phyloP scores from a whole-genome alignment of 2,797 vertebrate genomes.

The Zalophus californianus region DNA sequence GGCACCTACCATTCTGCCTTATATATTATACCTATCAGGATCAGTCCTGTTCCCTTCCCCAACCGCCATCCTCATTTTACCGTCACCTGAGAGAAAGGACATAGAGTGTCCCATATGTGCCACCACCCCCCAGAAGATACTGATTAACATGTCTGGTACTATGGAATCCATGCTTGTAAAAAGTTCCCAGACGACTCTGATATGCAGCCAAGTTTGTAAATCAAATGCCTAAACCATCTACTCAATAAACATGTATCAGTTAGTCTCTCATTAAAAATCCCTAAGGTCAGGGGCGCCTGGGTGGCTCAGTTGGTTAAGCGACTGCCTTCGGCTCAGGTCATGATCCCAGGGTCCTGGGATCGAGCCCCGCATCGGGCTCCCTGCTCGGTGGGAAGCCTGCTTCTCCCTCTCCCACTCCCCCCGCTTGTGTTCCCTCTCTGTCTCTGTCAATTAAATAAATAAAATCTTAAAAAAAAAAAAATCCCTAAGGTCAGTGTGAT shows the following conservation, averaged over 20 bases:
- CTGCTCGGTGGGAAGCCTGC: too few species aligned
- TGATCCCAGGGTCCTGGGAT: too few species aligned
- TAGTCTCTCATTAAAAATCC: conserved; percentile 50
- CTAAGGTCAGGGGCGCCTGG: background rate
- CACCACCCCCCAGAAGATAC: conserved; percentile 1
- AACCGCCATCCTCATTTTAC: background rate
- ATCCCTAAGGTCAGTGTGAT: background rate
- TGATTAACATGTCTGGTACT: background rate
- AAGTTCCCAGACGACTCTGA: conserved; percentile 25
- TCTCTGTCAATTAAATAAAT: too few species aligned
- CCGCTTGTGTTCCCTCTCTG: too few species aligned
- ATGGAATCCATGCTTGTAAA: conserved; percentile 44
- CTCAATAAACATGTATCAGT: background rate
- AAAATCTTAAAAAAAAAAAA: background rate
- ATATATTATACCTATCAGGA: background rate
- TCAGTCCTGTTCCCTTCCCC: background rate
- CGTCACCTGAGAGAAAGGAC: conserved; percentile 31
- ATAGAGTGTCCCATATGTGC: background rate
- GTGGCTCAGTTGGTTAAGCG: too few species aligned
- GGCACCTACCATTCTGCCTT: background rate
- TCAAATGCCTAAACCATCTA: conserved; percentile 8
- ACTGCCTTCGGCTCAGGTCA: too few species aligned
- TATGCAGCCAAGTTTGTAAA: background rate
- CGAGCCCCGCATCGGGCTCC: too few species aligned
- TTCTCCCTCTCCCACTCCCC: too few species aligned